These are phyloP conservation scores for Hydra vulgaris DNA, from an alignment of 30 jellyfish, hydroid and myxozoan genomes.

Conservation along the genomic window DNA sequence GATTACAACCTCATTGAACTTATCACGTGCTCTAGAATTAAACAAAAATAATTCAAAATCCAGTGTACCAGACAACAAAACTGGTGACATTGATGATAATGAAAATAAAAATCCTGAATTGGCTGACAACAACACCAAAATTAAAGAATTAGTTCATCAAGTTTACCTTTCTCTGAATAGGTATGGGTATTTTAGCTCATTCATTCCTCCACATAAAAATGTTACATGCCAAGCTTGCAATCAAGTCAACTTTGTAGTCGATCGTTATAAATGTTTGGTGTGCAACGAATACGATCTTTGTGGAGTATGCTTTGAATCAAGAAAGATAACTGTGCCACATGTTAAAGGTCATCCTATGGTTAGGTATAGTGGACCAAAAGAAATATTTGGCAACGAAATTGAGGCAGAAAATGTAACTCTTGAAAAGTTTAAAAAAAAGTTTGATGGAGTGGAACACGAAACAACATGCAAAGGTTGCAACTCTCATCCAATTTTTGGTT, in stretches of 20 bases:
- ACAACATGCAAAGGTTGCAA: not conserved
- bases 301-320: not conserved
- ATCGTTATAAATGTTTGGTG: not conserved
- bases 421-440: too few species aligned
- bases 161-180: too few species aligned
- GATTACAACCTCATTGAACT: too few species aligned
- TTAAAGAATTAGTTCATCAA: not conserved
- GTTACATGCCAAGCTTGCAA: not conserved
- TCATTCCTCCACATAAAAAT: not conserved
- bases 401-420: not conserved
- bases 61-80: too few species aligned
- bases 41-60: too few species aligned
- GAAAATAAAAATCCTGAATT: too few species aligned
- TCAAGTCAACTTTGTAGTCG: not conserved
- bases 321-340: not conserved
- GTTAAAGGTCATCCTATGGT: not conserved
- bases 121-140: too few species aligned
- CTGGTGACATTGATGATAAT: too few species aligned
- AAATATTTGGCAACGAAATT: not conserved
- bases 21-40: too few species aligned
- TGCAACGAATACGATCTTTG: not conserved
- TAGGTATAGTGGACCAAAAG: not conserved
- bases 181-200: not conserved
- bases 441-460: not conserved
- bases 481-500: not conserved